These are phyloP conservation scores for Phylloscopus trochilus DNA, from an alignment of 2,113 vertebrate genomes.

Conservation along the genomic window DNA sequence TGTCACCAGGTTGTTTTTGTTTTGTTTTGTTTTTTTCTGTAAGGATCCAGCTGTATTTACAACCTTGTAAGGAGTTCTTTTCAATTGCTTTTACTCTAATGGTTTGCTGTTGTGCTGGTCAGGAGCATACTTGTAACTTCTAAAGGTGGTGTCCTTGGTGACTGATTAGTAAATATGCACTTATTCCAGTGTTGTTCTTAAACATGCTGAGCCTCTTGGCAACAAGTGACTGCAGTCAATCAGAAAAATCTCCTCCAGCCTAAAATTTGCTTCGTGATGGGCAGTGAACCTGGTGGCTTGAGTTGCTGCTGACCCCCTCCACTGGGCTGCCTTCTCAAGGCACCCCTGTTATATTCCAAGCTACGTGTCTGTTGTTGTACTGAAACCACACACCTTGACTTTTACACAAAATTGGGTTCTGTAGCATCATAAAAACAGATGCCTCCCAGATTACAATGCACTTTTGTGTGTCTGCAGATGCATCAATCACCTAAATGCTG, in stretches of 20 bases:
- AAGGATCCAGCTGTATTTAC: background rate
- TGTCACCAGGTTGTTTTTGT: rapidly evolving
- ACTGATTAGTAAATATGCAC: background rate
- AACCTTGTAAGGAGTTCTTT: background rate
- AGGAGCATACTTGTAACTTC: background rate
- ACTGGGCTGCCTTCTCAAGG: background rate
- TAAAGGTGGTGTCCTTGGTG: background rate
- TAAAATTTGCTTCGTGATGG: rapidly evolving
- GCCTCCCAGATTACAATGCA: background rate
- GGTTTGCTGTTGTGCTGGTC: background rate
- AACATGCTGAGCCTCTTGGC: background rate
- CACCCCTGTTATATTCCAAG: background rate
- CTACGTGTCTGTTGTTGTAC: rapidly evolving
- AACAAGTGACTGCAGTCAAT: background rate
- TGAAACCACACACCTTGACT: background rate
- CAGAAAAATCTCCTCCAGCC: background rate
- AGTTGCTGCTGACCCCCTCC: background rate
- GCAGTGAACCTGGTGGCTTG: background rate
- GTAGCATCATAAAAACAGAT: background rate
- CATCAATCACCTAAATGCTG: background rate
- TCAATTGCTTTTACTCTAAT: background rate
- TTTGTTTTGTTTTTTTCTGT: background rate
- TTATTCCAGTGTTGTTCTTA: background rate
- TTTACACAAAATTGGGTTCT: background rate
- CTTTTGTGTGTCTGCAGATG: background rate